A percentile compares a stretch with the other conserved stretches of the same genome.
Conservation (phyloP, 2,888 invertebrate species). For the Cerceris rybyensis region DNA sequence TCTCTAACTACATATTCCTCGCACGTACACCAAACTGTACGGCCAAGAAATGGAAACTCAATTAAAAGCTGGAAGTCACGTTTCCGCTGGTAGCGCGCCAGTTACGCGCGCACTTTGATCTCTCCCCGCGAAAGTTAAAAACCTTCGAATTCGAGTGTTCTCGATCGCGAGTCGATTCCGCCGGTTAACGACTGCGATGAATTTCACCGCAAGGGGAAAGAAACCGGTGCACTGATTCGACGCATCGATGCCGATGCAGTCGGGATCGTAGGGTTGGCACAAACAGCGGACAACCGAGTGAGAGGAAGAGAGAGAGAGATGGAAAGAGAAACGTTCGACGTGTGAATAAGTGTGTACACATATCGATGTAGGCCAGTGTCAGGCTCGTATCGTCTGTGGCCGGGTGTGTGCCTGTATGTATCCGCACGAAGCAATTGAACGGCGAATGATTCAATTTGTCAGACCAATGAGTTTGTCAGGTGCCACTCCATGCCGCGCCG, state of each 20-base stretch:
- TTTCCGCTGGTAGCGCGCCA: background rate
- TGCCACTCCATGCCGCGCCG: slow-evolving; percentile 78
- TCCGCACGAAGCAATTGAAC: slow-evolving; percentile 80
- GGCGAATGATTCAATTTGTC: slow-evolving; percentile 82
- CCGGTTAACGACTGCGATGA: slow-evolving; percentile 3
- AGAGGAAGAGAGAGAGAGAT: no score
- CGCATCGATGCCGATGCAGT: slow-evolving; percentile 51
- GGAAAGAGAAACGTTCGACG: slow-evolving; percentile 56
- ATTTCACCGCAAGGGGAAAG: slow-evolving; percentile 5
- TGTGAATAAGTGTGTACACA: slow-evolving; percentile 35
- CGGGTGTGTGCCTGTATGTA: slow-evolving; percentile 65
- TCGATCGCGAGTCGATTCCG: slow-evolving; percentile 41
- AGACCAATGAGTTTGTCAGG: slow-evolving; percentile 82
- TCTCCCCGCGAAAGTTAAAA: background rate
- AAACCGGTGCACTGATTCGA: slow-evolving; percentile 40
- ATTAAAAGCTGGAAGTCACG: background rate
- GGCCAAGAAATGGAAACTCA: background rate
- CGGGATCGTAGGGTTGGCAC: slow-evolving; percentile 46
- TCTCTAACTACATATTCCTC: background rate
- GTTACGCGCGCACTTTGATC: slow-evolving; percentile 15
- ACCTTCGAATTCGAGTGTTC: slow-evolving; percentile 8
- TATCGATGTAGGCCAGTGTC: background rate
- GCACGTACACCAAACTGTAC: background rate
- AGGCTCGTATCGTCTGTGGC: slow-evolving; percentile 2
- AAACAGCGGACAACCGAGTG: slow-evolving; percentile 44